A percentile compares a stretch with the other conserved stretches of the same genome.
Conservation (phyloP, 2,113 vertebrate genomes). For the Sapayoa aenigma region DNA sequence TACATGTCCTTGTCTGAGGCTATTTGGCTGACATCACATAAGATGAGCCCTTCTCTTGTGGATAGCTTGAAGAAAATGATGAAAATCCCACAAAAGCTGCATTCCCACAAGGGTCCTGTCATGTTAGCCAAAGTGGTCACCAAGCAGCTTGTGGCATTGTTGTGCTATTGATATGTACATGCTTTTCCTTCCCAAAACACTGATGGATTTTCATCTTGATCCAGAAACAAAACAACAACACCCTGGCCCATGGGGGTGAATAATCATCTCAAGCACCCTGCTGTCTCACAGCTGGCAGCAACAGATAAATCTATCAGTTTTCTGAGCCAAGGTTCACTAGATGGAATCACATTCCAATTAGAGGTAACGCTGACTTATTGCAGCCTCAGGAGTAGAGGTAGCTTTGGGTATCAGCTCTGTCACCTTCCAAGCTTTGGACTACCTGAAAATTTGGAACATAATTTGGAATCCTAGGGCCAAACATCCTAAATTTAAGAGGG, state of each 20-base stretch:
- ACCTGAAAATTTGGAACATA: background rate
- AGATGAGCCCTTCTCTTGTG: background rate
- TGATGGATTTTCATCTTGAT: background rate
- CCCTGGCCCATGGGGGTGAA: no score
- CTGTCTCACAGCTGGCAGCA: background rate
- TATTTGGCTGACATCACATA: background rate
- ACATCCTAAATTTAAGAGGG: background rate
- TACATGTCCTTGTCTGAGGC: background rate
- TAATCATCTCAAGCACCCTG: background rate
- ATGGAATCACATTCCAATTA: background rate
- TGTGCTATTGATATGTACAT: background rate
- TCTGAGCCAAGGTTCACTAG: background rate
- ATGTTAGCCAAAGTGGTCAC: background rate
- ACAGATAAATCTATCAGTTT: background rate
- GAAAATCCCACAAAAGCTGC: background rate
- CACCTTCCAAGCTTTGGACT: background rate
- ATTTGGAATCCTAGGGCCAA: background rate
- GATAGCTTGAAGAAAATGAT: background rate
- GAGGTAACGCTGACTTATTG: background rate
- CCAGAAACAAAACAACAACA: background rate
- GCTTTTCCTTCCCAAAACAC: background rate
- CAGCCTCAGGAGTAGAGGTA: background rate
- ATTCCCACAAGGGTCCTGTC: background rate
- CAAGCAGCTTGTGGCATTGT: rapidly evolving
- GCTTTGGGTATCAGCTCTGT: background rate